Percentiles rank a stretch among this genome's conserved stretches.
Evolutionary conservation across 1,140 invertebrate species (phyloP).

Genomic region (Drosophila chauvacae): DNA sequence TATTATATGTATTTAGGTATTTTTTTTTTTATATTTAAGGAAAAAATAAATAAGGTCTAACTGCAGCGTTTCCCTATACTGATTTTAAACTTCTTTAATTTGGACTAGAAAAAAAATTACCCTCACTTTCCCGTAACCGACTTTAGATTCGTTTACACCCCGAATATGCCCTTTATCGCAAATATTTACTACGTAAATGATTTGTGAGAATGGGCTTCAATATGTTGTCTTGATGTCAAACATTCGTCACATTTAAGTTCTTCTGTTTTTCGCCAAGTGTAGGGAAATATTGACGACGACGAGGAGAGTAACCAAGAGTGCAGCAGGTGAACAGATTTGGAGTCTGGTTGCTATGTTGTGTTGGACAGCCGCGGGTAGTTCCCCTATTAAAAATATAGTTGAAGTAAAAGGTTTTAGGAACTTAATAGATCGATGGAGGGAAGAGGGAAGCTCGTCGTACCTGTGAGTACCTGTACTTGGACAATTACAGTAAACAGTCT

Average conservation of each 20-base stretch:
- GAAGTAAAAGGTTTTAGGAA: not conserved
- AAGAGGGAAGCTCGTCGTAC: slow-evolving; percentile 48
- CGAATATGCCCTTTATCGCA: not conserved
- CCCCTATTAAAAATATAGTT: slow-evolving; percentile 57
- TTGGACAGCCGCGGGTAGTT: slow-evolving; percentile 84
- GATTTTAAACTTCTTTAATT: not conserved
- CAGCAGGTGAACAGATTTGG: slow-evolving; percentile 7
- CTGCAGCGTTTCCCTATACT: not conserved
- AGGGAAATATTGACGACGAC: slow-evolving; percentile 43
- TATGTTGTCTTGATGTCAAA: slow-evolving; percentile 31
- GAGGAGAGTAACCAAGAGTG: slow-evolving; percentile 34
- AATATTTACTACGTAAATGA: slow-evolving; percentile 40
- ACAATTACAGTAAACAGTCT: slow-evolving; percentile 83
- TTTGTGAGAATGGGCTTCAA: slow-evolving; percentile 29
- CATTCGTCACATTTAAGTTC: slow-evolving; percentile 14
- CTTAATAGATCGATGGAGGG: not conserved
- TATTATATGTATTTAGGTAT: not conserved
- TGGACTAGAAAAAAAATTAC: slow-evolving; percentile 3
- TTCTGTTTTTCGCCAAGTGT: slow-evolving; percentile 15
- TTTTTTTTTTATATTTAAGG: not conserved
- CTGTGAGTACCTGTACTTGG: slow-evolving; percentile 84
- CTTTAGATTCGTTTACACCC: not conserved
- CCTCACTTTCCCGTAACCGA: not conserved
- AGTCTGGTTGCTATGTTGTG: slow-evolving; percentile 64
- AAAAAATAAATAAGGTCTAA: not conserved